Evolutionary conservation across 1,140 invertebrate genomes (phyloP), one percentile per base, ranked within the genome.

Genomic region (Geopemphigus sp.): DNA sequence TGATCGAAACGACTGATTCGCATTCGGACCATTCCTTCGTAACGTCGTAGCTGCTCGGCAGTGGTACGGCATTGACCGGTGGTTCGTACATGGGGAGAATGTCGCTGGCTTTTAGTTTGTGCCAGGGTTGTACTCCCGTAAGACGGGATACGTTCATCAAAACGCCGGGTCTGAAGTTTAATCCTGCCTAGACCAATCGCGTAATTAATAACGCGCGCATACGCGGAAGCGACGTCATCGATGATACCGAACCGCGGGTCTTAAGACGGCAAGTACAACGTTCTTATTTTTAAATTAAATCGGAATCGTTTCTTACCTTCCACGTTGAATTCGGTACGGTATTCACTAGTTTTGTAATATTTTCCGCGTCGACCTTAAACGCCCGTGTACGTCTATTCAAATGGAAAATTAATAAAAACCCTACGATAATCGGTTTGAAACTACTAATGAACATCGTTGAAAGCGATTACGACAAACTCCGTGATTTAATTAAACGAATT

Each of bases 11-110:
- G 82, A 95, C 89, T 1, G 93, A 93, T 1, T 92, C 91, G 83
- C 95, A 97, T 82, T 93, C 84, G 0, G 93, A 89, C 94, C 95
- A 97, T 81, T 93, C 87, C 78, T 88, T 85, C 53, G 94, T 87
- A 0, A 93, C 85, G 86, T 96, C 94, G 84, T 96, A 97, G 82
- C 89, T 87, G 22, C 90, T 88, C 0, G 94, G 94, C 17, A 95
- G 53, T 39, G 66, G 64, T 59, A 59, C n/a, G 10, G 1, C 10
- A 15, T 5, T 11, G 29, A 50, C 22, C 0, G 68, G 5, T 29
- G 12, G 0, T 11, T 72, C 50, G 8, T 29, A 2, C 14, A 24
- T 29, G 5, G 1, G 50, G 1, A 72, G 24, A 54, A 26, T n/a
- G 17, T 72, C 50, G 0, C 24, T 29, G n/a, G 50, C 15, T 6